phyloP scores from a whole-genome alignment of 2,888 invertebrate genomes.

The Ctena decussata region DNA sequence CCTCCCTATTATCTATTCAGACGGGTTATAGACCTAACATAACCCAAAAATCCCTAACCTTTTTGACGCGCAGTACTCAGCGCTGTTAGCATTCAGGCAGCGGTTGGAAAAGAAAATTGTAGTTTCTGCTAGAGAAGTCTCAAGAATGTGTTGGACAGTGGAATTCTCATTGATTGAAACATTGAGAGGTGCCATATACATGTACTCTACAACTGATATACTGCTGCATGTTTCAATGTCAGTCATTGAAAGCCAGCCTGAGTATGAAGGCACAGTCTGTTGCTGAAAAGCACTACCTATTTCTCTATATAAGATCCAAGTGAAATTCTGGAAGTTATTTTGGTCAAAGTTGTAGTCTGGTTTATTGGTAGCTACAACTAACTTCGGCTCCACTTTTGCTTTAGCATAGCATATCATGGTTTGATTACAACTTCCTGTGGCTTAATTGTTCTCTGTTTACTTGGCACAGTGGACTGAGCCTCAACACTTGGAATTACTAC shows the following conservation, averaged over 20 bases:
- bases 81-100: too few species aligned
- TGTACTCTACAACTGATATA: constrained; percentile 50
- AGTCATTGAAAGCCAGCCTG: constrained; percentile 53
- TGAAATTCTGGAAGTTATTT: constrained; percentile 4
- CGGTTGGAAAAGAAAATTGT: too few species aligned
- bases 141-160: constrained; percentile 59
- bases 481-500: neutral
- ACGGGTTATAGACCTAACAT: too few species aligned
- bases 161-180: constrained; percentile 50
- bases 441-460: constrained; percentile 1
- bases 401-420: constrained; percentile 45
- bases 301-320: constrained; percentile 22
- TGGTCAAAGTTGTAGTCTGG: neutral
- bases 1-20: too few species aligned
- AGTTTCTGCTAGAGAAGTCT: constrained; percentile 50
- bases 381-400: constrained; percentile 31
- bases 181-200: too few species aligned
- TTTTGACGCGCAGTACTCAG: too few species aligned
- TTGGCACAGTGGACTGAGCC: neutral
- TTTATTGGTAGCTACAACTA: neutral
- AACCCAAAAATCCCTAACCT: too few species aligned
- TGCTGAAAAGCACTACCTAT: constrained; percentile 16
- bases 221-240: neutral
- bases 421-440: constrained; percentile 14
- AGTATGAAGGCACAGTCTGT: constrained; percentile 26